Evolutionary conservation across 2,797 vertebrate species (phyloP), one percentile per base, ranked within the genome.

Genomic region (Cuniculus paca): DNA sequence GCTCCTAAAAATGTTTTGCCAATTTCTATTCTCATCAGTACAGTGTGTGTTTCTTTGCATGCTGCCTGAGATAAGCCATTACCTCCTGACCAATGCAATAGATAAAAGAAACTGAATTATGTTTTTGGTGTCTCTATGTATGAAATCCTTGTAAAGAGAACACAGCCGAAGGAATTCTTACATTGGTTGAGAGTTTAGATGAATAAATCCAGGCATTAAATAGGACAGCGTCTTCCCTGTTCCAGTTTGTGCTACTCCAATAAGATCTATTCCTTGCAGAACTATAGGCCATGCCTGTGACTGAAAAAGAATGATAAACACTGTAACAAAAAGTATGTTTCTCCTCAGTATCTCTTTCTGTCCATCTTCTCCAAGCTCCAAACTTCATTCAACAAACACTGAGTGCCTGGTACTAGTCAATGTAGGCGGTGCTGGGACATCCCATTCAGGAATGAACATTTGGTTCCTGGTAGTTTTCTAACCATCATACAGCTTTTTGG

Each of bases 181-280:
- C 99, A 99, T 8, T 94, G 99, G 99, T 81, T 99, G 99, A 85
- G 98, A 99, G 79, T 99, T 99, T 98, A 99, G 99, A 97, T 99
- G 99, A 97, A 99, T 99, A 97, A 99, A 99, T 88, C 99, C 99
- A 34, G 99, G 99, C 97, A 99, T 98, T 96, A 99, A 98, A 98
- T 99, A 99, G 5, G 99, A 99, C 93, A 99, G 96, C 0, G 99
- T 99, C 98, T 99, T 99, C 81, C 99, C 99, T 0, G 99, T 99
- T 95, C 99, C 99, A 0, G 99, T 99, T 98, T 99, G 99, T 70
- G 99, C 99, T 65, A 99, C 99, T 83, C 99, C 99, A 96, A 99
- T 99, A 86, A 99, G 98, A 98, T 99, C 99, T 93, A 99, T 98
- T 85, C 99, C 99, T 87, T 99, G 99, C 6, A 99, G 98, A 95